These are phyloP conservation scores for Notothenia rossii DNA, from an alignment of 2,113 vertebrate species.

Conservation along the genomic window DNA sequence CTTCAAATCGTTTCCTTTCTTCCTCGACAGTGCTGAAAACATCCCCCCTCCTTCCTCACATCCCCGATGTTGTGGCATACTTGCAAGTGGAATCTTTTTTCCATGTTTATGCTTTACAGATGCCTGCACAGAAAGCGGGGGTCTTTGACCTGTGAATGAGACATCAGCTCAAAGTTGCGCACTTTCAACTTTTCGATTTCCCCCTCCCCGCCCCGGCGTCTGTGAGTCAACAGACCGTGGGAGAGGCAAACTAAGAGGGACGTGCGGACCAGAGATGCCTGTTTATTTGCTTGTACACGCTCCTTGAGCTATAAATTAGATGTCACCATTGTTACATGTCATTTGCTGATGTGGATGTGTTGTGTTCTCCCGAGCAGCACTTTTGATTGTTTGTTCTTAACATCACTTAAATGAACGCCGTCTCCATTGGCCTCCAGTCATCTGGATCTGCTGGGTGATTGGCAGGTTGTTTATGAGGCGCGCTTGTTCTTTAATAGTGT, in stretches of 20 bases:
- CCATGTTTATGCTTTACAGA: constrained; percentile 18
- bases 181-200: constrained; percentile 65
- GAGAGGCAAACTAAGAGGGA: constrained; percentile 82
- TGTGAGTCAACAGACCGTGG: constrained; percentile 66
- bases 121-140: constrained; percentile 8
- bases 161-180: constrained; percentile 68
- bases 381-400: constrained; percentile 82
- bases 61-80: constrained; percentile 26
- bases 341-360: constrained; percentile 66
- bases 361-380: constrained; percentile 58
- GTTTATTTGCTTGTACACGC: constrained; percentile 84
- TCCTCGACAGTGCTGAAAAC: constrained; percentile 41
- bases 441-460: constrained; percentile 54
- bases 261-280: constrained; percentile 68
- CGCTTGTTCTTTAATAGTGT: constrained; percentile 31
- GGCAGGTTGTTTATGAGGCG: constrained; percentile 64
- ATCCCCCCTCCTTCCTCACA: neutral
- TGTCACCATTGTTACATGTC: constrained; percentile 83
- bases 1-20: constrained; percentile 56
- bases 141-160: constrained; percentile 65
- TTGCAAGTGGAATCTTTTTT: constrained; percentile 36
- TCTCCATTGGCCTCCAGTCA: constrained; percentile 66
- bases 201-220: constrained; percentile 31
- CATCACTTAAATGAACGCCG: constrained; percentile 73
- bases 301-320: constrained; percentile 84